These are phyloP conservation scores for Urocolius indicus DNA, from an alignment of 2,113 vertebrate genomes.

Conservation along the genomic window DNA sequence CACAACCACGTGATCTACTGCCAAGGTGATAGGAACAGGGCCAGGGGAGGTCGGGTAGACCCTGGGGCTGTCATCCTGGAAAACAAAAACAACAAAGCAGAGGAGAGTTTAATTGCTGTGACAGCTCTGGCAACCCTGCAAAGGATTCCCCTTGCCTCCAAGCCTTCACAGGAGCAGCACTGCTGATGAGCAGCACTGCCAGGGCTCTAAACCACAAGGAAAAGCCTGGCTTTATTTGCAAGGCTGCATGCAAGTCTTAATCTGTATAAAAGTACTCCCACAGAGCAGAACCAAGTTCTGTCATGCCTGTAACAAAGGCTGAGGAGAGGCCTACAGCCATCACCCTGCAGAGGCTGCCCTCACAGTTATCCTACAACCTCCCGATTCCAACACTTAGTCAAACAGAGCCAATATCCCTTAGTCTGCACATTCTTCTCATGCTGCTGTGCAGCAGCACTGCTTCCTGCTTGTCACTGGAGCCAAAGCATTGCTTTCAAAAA, in stretches of 20 bases:
- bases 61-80: constrained; percentile 90
- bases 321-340: neutral
- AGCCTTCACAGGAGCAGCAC: neutral
- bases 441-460: neutral
- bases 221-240: neutral
- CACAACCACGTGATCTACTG: constrained; percentile 84
- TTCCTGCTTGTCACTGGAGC: neutral
- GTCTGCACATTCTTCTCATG: neutral
- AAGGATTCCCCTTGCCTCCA: neutral
- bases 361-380: neutral
- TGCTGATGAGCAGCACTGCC: neutral
- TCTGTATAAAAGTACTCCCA: neutral
- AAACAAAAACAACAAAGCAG: neutral
- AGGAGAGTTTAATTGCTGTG: neutral
- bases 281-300: neutral
- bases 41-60: constrained; percentile 92
- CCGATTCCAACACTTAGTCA: neutral
- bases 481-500: neutral
- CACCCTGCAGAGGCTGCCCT: neutral
- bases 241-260: neutral
- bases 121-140: neutral
- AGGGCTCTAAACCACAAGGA: neutral
- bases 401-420: neutral
- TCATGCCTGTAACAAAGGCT: neutral
- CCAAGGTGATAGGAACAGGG: constrained; percentile 85